Evolutionary conservation across 1,140 invertebrate species (phyloP), one percentile per base, ranked within the genome.

Genomic region (Megalonaias nervosa): DNA sequence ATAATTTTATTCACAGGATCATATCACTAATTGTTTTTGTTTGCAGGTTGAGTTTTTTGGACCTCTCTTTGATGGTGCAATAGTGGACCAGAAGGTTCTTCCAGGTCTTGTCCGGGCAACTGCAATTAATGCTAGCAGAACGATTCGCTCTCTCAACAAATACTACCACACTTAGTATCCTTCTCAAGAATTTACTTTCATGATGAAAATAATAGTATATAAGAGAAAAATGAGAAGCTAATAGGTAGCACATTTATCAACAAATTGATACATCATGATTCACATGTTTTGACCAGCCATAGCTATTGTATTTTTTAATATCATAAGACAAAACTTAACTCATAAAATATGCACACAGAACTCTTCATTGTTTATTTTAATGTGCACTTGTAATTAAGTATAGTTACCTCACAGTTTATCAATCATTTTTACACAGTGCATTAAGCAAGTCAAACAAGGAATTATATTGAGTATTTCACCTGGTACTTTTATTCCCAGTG

Each of bases 1-100:
- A 31, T 31, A 48, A 57, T 19, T 17, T 70, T 19, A 9, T 6
- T 31, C 15, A 14, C 16, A 17, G 31, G 6, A 17, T 59, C 16
- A 19, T 26, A 58, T 31, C 23, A 48, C 48, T 64, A 23, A 59
- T 38, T 65, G 26, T 64, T 60, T 13, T 91, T 87, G 74, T 77
- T 86, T 91, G 11, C 91, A 97, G 93, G 95, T 97, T 79, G 96
- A 97, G 6, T 97, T 95, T 90, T 99, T 99, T 92, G 98, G 98
- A 11, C 97, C 98, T 13, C 91, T 99, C 61, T 99, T 97, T 90
- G 96, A 99, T 91, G 98, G 98, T 90, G 95, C 95, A 78, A 94
- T 99, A 64, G 94, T 99, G 58, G 94, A 96, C 82, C 94, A 95
- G 83, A 93, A 94, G 81, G 93, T 96, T 83, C 89, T 99, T 69